Base-by-base conservation (phyloP, 2,113 vertebrate species). In the Solenodon paradoxus region DNA sequence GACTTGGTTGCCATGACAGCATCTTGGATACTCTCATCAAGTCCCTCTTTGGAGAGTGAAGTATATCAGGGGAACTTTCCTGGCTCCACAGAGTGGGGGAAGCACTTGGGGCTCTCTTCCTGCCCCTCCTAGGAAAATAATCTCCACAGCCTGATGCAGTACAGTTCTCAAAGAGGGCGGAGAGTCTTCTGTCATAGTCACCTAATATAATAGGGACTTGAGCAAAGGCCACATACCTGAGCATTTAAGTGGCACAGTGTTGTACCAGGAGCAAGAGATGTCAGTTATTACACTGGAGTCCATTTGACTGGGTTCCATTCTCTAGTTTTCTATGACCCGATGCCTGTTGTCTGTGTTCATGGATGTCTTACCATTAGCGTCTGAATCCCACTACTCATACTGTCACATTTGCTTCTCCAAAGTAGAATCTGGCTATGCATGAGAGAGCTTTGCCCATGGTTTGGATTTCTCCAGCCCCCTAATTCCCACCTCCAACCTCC, bases 1-100 rank as follows among this genome's bases (percentile, higher is more conserved):
- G 99, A 99, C 92, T 99, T 99, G 95, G 98, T 99, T 69, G 98
- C 98, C 20, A 98, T 99, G 97, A 98, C 99, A 2, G 88, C 99
- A 19, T 98, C 97, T 12, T 98, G 98, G 80, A 99, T 99, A 97
- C 98, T 99, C 83, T 99, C 98, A 99, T 3, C 1, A 57, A 38
- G 47, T 84, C 75, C n/a, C 0, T 55, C 61, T n/a, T n/a, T 20
- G 11, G 9, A 71, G 80, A 63, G 63, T 12, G 38, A 53, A 28
- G 20, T 12, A 3, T 9, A 1, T 61, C 42, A n/a, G 59, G 64
- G 75, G 59, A 63, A 66, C 90, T 94, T 47, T 57, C 71, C 77
- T 78, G 32, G 30, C 26, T 80, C 63, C 77, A n/a, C 30, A 40
- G 9, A 19, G 38, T 63, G 80, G 59, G 77, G 84, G 88, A 63